Evolutionary conservation across 2,888 invertebrate species (phyloP).

Genomic region (Digitonthophagus gazella): DNA sequence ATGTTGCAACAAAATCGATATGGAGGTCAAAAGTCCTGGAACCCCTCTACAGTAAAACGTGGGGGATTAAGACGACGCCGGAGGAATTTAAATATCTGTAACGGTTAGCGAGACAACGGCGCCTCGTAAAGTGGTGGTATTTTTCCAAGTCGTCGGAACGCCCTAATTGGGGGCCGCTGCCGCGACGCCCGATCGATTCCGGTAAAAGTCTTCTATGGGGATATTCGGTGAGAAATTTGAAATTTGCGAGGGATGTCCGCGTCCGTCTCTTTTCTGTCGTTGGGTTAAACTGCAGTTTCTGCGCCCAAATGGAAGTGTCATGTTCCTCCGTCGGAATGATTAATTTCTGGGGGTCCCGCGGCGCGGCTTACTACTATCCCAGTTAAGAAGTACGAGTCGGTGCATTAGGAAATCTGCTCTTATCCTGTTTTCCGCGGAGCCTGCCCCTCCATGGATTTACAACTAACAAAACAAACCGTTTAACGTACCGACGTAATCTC

Average conservation of each 20-base stretch:
- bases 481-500: slow-evolving; percentile 40
- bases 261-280: neutral
- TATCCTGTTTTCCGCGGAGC: slow-evolving; percentile 39
- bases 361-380: slow-evolving; percentile 14
- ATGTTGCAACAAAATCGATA: neutral
- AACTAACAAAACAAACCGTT: slow-evolving; percentile 43
- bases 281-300: slow-evolving; percentile 25
- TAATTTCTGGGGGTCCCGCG: slow-evolving; percentile 37
- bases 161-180: neutral
- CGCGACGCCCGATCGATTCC: too few species aligned
- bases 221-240: slow-evolving; percentile 6
- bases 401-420: slow-evolving; percentile 34
- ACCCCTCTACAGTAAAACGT: neutral
- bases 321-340: slow-evolving; percentile 34
- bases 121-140: neutral
- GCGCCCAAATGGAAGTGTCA: slow-evolving; percentile 32
- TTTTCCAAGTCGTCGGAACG: neutral
- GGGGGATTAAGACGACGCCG: neutral
- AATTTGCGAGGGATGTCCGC: neutral
- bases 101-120: neutral
- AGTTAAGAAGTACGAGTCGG: slow-evolving; percentile 35
- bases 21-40: neutral
- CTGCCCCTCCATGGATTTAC: slow-evolving; percentile 36
- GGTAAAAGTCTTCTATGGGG: too few species aligned
- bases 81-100: neutral